Base-by-base conservation (phyloP, 1,140 invertebrate species). In the Eubasilissa regina region DNA sequence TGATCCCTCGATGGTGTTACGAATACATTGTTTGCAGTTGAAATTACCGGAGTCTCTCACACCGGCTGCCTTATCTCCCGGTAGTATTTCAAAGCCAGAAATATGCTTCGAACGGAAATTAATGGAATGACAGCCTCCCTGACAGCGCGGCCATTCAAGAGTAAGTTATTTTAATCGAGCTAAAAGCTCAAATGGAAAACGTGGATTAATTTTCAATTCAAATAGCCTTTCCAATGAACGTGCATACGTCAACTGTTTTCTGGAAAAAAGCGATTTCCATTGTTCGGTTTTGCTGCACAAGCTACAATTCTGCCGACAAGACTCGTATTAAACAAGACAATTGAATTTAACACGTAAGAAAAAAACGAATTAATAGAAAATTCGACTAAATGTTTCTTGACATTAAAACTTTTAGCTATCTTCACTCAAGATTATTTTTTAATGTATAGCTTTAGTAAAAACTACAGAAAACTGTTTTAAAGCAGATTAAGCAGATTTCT, bases 141-240 rank as follows among this genome's bases (percentile, higher is more conserved):
- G 58, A 47, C 58, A 12, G 25, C 35, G 43, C 43, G 74, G 45
- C 44, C 45, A 48, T 75, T 62, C 55, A 64, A 47, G 56, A 62
- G 55, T 75, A 47, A 75, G 56, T 62, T 75, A 64, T 75, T 75
- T 75, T 75, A 75, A 75, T 75, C 55, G 55, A 21, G 35, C 55
- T 45, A 62, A 75, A 62, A 75, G 74, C 43, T 19, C 17, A 12
- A 48, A 62, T 75, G 74, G 55, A 58, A 62, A 48, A 62, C 56
- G 74, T 62, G 74, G 45, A 75, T 47, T 75, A 75, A 75, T 75
- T 75, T 75, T 75, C 74, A 64, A 64, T 75, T 75, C 56, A 62
- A 48, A 75, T 75, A 19, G 44, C 55, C 44, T 75, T 75, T 75
- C 58, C 17, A 62, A 15, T 8, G 43, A 75, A 75, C 72, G 64